These are phyloP conservation scores for Garra rufa DNA, from an alignment of 2,113 vertebrate genomes.

Conservation along the genomic window DNA sequence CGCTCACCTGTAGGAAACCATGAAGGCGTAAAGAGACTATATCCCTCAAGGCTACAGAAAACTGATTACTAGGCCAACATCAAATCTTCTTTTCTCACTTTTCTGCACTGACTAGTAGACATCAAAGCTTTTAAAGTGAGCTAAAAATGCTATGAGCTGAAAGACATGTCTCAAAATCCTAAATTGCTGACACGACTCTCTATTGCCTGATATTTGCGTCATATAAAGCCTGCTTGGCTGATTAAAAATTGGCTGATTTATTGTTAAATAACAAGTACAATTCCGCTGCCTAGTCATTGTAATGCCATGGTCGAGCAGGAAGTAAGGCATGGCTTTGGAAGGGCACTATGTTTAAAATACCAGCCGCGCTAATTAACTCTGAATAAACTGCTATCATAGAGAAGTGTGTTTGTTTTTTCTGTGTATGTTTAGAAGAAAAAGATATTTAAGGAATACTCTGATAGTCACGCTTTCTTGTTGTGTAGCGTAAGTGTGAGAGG, in stretches of 20 bases:
- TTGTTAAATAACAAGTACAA: neutral
- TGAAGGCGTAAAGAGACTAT: neutral
- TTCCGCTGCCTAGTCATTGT: neutral
- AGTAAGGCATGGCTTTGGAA: neutral
- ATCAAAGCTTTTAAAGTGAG: neutral
- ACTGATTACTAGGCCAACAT: neutral
- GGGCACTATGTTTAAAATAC: neutral
- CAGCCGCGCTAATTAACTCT: constrained; percentile 6
- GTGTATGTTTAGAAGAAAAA: neutral
- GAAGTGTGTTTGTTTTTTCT: neutral
- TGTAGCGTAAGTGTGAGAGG: neutral
- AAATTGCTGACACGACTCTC: no score
- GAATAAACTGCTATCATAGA: constrained; percentile 7
- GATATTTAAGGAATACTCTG: constrained; percentile 9
- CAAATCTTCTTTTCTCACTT: neutral
- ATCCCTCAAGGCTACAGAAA: constrained; percentile 18
- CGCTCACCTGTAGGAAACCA: neutral
- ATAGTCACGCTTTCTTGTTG: neutral
- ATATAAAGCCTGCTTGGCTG: neutral
- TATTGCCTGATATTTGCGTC: no score
- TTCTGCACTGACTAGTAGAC: neutral
- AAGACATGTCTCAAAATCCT: neutral
- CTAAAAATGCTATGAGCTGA: neutral
- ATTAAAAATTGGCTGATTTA: no score
- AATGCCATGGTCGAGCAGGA: neutral